Evolutionary conservation across 1,140 invertebrate genomes (phyloP).

Genomic region (Subanguina moxae): DNA sequence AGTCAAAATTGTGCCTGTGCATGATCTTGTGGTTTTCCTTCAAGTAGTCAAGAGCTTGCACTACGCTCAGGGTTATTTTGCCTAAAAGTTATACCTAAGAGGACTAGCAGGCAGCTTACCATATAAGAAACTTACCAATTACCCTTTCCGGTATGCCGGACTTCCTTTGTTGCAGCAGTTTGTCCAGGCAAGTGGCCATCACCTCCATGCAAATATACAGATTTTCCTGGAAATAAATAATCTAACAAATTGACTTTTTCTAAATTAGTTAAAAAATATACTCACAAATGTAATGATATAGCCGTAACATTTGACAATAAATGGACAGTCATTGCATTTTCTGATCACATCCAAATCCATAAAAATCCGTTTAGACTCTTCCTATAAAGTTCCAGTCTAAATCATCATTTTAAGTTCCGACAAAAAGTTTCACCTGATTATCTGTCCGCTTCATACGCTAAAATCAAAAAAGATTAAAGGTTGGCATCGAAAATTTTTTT

Average conservation of each 20-base stretch:
- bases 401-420: not conserved
- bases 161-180: conserved; percentile 72
- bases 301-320: conserved; percentile 92
- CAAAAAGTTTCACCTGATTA: not conserved
- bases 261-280: conserved; percentile 1
- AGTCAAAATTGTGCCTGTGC: conserved; percentile 76
- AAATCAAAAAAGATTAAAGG: conserved; percentile 23
- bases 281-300: conserved; percentile 83
- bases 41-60: conserved; percentile 89
- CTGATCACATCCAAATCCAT: conserved; percentile 97
- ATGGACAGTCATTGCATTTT: conserved; percentile 90
- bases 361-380: conserved; percentile 93
- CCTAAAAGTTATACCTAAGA: too few species aligned
- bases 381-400: conserved; percentile 68
- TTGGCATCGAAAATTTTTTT: not conserved
- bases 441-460: conserved; percentile 94
- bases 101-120: too few species aligned
- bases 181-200: conserved; percentile 85
- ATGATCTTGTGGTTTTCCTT: conserved; percentile 91
- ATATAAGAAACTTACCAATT: conserved; percentile 69
- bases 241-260: not conserved
- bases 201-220: conserved; percentile 69
- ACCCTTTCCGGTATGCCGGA: conserved; percentile 86
- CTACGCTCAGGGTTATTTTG: conserved; percentile 92
- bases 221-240: conserved; percentile 34